A percentile compares a stretch with the other conserved stretches of the same genome.
phyloP scores from a whole-genome alignment of 2,113 vertebrate species.

The Nycticorax nycticorax region DNA sequence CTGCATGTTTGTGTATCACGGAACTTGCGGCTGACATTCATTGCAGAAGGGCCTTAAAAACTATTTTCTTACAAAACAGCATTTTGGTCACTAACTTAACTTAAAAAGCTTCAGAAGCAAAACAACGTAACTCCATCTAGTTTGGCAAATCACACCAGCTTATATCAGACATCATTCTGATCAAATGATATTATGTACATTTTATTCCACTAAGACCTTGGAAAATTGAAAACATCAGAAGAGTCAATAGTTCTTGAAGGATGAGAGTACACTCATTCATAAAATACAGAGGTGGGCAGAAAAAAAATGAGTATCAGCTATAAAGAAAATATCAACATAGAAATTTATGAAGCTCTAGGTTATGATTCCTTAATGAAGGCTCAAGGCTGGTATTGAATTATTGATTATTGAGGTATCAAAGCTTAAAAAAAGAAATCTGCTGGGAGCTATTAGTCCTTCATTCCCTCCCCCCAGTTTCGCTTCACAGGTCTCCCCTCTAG shows the following conservation, averaged over 20 bases:
- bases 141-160: background rate
- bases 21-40: background rate
- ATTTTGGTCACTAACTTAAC: background rate
- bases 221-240: background rate
- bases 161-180: background rate
- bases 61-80: background rate
- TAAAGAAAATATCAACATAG: background rate
- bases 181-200: accelerated
- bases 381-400: background rate
- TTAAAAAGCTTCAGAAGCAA: background rate
- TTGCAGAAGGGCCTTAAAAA: background rate
- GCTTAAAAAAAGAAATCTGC: background rate
- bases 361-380: background rate
- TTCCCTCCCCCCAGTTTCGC: background rate
- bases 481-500: background rate
- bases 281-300: background rate
- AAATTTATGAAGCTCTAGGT: background rate
- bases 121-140: background rate
- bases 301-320: background rate
- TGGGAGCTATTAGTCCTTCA: background rate
- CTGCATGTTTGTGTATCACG: background rate
- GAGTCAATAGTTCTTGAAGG: background rate
- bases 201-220: background rate
- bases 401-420: background rate
- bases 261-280: background rate